These are phyloP conservation scores for Acipenser ruthenus DNA, from an alignment of 2,797 vertebrate species.

Conservation along the genomic window DNA sequence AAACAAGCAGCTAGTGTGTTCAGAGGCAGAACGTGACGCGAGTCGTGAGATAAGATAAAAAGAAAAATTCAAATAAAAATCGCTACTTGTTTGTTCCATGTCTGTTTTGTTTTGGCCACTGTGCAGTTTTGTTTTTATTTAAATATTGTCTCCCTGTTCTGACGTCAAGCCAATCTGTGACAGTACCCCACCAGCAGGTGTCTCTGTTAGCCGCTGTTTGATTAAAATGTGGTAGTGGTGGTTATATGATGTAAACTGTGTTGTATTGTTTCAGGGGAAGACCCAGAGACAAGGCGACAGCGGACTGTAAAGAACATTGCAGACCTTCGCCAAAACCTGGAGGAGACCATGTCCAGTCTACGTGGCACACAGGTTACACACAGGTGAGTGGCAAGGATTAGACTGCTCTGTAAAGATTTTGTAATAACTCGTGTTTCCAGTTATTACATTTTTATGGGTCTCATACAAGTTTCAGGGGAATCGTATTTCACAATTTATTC, in stretches of 20 bases:
- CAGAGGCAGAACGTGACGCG: too few species aligned
- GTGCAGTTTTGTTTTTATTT: too few species aligned
- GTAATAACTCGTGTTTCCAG: neutral
- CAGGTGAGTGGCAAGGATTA: slow-evolving; percentile 58
- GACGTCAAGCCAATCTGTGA: too few species aligned
- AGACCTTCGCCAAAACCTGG: slow-evolving; percentile 89
- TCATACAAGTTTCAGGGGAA: neutral
- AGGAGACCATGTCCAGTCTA: slow-evolving; percentile 96
- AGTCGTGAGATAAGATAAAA: too few species aligned
- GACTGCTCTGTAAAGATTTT: neutral
- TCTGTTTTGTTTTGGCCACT: too few species aligned
- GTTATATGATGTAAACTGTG: neutral
- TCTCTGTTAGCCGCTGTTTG: slow-evolving; percentile 13
- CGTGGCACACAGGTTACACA: slow-evolving; percentile 92
- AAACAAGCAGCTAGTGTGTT: too few species aligned
- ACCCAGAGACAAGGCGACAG: slow-evolving; percentile 80
- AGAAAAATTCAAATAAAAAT: too few species aligned
- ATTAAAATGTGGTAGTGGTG: slow-evolving; percentile 5
- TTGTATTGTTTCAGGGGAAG: slow-evolving; percentile 65
- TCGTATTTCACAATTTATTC: too few species aligned
- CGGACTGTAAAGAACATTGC: slow-evolving; percentile 94
- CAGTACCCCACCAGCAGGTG: slow-evolving; percentile 14
- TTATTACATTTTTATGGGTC: neutral
- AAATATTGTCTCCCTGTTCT: too few species aligned
- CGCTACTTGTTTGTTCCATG: too few species aligned